Conservation (phyloP, 2,888 invertebrate species). For the Mylabris sibirica region DNA sequence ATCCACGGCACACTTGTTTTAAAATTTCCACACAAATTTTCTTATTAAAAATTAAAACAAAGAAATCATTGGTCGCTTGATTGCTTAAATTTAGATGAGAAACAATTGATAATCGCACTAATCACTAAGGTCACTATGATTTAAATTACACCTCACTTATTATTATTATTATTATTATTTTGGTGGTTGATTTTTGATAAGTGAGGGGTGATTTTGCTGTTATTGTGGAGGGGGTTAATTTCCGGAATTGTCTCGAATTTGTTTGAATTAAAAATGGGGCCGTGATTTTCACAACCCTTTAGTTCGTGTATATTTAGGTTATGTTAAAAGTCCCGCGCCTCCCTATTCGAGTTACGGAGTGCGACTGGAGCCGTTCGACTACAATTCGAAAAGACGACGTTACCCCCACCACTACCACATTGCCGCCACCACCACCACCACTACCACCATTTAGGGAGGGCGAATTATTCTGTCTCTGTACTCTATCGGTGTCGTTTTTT, state of each 20-base stretch:
- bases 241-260: neutral
- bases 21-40: neutral
- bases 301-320: neutral
- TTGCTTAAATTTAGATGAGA: neutral
- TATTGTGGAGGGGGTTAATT: too few species aligned
- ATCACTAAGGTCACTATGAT: conserved; percentile 6
- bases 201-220: neutral
- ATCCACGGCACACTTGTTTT: neutral
- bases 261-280: neutral
- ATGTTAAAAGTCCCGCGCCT: conserved; percentile 25
- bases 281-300: neutral
- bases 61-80: neutral
- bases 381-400: conserved; percentile 32
- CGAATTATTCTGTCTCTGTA: too few species aligned
- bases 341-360: conserved; percentile 38
- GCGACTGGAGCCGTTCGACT: conserved; percentile 36
- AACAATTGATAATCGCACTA: conserved; percentile 4
- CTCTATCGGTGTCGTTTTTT: too few species aligned
- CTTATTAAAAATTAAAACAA: too few species aligned
- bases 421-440: conserved; percentile 10
- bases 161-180: conserved; percentile 4
- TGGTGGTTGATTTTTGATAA: neutral
- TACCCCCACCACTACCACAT: conserved; percentile 29
- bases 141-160: neutral
- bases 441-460: neutral